Percentiles rank a stretch among this genome's conserved stretches.
Evolutionary conservation across 2,888 invertebrate genomes (phyloP).

Genomic region (Conomelus anceps): DNA sequence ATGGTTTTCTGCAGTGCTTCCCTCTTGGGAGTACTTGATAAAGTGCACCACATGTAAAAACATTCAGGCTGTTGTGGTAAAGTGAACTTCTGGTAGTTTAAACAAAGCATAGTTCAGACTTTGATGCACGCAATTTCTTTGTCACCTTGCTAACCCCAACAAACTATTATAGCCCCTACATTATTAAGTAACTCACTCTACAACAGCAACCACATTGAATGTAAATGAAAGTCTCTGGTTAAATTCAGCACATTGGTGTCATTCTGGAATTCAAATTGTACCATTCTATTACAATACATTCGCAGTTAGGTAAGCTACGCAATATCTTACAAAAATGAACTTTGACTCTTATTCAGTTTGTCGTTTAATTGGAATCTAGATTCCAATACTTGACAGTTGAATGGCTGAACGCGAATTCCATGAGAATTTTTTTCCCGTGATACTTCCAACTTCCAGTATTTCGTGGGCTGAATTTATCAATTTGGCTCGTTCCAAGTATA

Average conservation of each 20-base stretch:
- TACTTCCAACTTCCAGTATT: not conserved
- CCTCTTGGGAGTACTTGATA: too few relatives aligned
- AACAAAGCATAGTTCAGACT: too few relatives aligned
- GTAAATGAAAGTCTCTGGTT: not conserved
- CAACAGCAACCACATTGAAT: not conserved
- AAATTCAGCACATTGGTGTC: not conserved
- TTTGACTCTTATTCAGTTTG: not conserved
- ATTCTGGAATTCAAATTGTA: not conserved
- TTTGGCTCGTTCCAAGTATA: not conserved
- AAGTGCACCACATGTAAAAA: too few relatives aligned
- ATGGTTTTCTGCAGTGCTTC: too few relatives aligned
- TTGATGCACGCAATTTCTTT: not conserved
- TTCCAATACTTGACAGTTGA: not conserved
- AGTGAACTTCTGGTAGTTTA: too few relatives aligned
- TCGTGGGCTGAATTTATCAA: not conserved
- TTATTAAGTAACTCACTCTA: not conserved
- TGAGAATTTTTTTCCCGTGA: not conserved
- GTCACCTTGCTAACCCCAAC: not conserved
- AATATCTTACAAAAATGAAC: not conserved
- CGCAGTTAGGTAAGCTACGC: not conserved
- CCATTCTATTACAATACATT: not conserved
- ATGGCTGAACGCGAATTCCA: not conserved
- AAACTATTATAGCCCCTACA: not conserved
- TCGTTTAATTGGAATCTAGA: not conserved
- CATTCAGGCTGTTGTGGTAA: too few relatives aligned